Percentiles rank a stretch among this genome's conserved stretches.
Conservation (phyloP, 2,888 invertebrate species). For the Pharmacophagus antenor region DNA sequence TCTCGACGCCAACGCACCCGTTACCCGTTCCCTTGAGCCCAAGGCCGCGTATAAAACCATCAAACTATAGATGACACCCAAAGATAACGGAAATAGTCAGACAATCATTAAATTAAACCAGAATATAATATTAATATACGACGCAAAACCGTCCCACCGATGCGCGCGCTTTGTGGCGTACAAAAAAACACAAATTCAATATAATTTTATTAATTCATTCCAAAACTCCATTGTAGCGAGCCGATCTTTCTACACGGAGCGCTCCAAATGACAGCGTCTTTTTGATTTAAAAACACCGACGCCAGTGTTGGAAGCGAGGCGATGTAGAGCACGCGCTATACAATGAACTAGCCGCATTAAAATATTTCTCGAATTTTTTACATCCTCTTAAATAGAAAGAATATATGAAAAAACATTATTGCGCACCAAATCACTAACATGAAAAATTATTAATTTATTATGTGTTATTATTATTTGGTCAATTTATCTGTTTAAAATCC, state of each 20-base stretch:
- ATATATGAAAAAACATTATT: too few relatives aligned
- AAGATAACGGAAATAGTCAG: conserved; percentile 25
- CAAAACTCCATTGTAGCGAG: conserved; percentile 53
- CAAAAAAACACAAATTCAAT: conserved; percentile 37
- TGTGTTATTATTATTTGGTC: too few relatives aligned
- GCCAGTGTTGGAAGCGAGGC: conserved; percentile 13
- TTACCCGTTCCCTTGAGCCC: background rate
- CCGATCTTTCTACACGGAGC: conserved; percentile 33
- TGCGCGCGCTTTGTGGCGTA: conserved; percentile 33
- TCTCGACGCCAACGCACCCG: conserved; percentile 1
- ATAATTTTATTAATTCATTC: conserved; percentile 64
- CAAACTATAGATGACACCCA: conserved; percentile 19
- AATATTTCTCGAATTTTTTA: background rate
- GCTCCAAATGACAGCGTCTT: conserved; percentile 36
- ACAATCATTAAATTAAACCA: conserved; percentile 33
- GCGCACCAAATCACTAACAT: too few relatives aligned
- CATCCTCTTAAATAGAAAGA: too few relatives aligned
- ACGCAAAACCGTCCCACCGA: conserved; percentile 20
- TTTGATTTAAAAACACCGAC: conserved; percentile 16
- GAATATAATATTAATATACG: conserved; percentile 40
- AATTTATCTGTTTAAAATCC: too few relatives aligned
- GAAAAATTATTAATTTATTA: too few relatives aligned
- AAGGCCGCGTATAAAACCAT: conserved; percentile 5
- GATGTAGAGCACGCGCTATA: background rate
- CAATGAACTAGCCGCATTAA: background rate